Conservation (phyloP, 2,888 invertebrate species). For the Rotaria macrura region DNA sequence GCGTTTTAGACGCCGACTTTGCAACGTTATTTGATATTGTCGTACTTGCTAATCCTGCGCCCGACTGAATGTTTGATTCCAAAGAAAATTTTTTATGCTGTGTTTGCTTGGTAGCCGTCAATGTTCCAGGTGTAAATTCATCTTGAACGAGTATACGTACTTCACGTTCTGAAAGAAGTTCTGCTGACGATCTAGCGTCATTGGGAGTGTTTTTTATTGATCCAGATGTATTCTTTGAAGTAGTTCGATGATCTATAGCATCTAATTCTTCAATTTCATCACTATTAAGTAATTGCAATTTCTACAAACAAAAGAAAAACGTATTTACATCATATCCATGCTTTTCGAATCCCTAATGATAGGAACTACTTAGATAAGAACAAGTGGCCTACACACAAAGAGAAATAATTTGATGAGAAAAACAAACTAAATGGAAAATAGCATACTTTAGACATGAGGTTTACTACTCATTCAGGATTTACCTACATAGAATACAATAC, state of each 20-base stretch:
- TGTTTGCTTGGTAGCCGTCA: background rate
- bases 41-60: background rate
- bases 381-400: too few relatives aligned
- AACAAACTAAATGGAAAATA: too few relatives aligned
- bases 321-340: too few relatives aligned
- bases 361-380: too few relatives aligned
- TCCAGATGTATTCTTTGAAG: background rate
- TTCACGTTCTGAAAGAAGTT: conserved; percentile 9
- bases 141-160: conserved; percentile 15
- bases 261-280: background rate
- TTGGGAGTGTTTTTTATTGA: background rate
- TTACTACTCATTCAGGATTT: too few relatives aligned
- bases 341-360: too few relatives aligned
- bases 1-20: background rate
- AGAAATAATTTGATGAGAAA: too few relatives aligned
- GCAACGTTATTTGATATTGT: background rate
- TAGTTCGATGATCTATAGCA: background rate
- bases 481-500: too few relatives aligned
- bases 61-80: background rate
- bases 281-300: conserved; percentile 2
- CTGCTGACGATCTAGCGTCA: background rate
- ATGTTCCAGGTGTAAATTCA: background rate
- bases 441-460: too few relatives aligned
- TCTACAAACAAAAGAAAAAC: background rate
- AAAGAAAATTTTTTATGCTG: background rate